phyloP scores from a whole-genome alignment of 1,140 invertebrate species.

The Bombus terrestris region DNA sequence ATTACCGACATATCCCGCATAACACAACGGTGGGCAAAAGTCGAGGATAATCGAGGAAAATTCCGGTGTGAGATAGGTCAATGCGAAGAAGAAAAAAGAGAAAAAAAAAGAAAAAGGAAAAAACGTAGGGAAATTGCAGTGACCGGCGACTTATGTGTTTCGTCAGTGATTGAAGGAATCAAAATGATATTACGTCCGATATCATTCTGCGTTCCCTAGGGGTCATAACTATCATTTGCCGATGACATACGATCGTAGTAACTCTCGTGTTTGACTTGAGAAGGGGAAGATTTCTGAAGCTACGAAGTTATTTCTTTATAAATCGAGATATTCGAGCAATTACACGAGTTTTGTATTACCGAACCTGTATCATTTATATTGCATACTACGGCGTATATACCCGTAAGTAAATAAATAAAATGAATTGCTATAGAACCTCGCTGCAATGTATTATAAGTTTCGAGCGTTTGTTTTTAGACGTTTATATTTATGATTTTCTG shows the following conservation, averaged over 20 bases:
- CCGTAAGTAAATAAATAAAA: no score
- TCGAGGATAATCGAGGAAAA: slow-evolving; percentile 52
- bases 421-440: no score
- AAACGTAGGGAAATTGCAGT: slow-evolving; percentile 19
- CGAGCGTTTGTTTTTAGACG: no score
- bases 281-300: background rate
- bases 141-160: background rate
- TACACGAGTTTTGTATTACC: no score
- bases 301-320: background rate
- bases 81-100: slow-evolving; percentile 2
- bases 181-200: background rate
- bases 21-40: slow-evolving; percentile 45
- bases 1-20: slow-evolving; percentile 58
- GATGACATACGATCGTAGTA: background rate
- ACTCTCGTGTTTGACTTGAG: no score
- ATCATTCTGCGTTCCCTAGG: no score
- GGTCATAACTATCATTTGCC: background rate
- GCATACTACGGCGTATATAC: no score
- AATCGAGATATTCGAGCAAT: background rate
- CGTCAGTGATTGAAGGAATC: slow-evolving; percentile 16
- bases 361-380: no score
- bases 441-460: no score
- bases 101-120: background rate
- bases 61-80: slow-evolving; percentile 33
- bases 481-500: no score